Base-by-base conservation (phyloP, 35 echinoderm and acorn worm genomes). In the Stichopus chloronotus region DNA sequence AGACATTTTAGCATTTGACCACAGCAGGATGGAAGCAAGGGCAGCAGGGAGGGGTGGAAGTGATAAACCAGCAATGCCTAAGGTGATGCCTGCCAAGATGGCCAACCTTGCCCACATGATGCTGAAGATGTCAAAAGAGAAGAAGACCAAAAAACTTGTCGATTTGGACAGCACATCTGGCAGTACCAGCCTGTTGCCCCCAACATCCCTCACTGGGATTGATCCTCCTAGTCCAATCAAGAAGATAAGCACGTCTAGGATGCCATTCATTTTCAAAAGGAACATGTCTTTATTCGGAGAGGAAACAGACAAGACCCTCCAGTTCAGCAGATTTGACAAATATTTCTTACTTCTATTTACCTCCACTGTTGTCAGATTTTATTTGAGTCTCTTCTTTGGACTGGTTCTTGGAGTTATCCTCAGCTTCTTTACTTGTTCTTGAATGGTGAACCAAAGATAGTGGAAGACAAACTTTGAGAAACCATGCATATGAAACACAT, bases 41-140 rank as follows among this genome's bases (percentile, higher is more conserved):
- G 71, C 87, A 60, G 87, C 59, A 53, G 9, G 13, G 12, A 8
- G 57, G 14, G 8, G 86, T 61, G 19, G 17, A 22, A 24, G 5
- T 14, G 87, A 89, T 4, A 52, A 24, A 9, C 71, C 90, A 56
- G 54, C 16, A 53, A 55, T 58, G 22, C 71, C 71, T 13, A 79
- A 57, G 21, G 53, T 91, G 10, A 57, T 79, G 53, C 90, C 53
- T 9, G 79, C 96, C 19, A 97, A 97, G 55, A 93, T 97, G 94
- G 85, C 94, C 52, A 77, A 92, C 53, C 86, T 97, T 19, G 78
- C 91, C 0, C 94, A 95, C n/a, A 92, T 97, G 93, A 97, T 97
- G 94, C 55, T 97, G 86, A 97, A 97, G 91, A 82, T 97, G 3
- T 25, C 79, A 68, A 56, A 84, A 13, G 95, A 94, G 4, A 96